Evolutionary conservation across 1,140 invertebrate genomes (phyloP).

Genomic region (Drosophila biarmipes): DNA sequence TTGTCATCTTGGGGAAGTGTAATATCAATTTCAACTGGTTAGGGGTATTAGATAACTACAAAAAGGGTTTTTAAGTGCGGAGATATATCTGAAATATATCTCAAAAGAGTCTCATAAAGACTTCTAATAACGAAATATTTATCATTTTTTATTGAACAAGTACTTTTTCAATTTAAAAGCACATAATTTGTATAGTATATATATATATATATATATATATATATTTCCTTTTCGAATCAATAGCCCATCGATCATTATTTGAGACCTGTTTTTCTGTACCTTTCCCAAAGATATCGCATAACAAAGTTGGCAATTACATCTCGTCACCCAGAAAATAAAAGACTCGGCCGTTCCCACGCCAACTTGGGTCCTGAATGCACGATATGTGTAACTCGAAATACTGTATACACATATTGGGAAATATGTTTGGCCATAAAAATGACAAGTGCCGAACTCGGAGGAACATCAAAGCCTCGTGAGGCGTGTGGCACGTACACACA

Average conservation of each 20-base stretch:
- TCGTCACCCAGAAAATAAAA: slow-evolving; percentile 62
- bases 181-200: too few species aligned
- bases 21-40: slow-evolving; percentile 16
- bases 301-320: slow-evolving; percentile 77
- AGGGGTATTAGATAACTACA: neutral
- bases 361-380: slow-evolving; percentile 14
- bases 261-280: neutral
- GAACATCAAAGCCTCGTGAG: slow-evolving; percentile 61
- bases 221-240: neutral
- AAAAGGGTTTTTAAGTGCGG: neutral
- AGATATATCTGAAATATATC: neutral
- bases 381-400: slow-evolving; percentile 21
- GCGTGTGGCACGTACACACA: slow-evolving; percentile 76
- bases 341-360: slow-evolving; percentile 45
- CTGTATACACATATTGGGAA: slow-evolving; percentile 42
- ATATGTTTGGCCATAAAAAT: slow-evolving; percentile 72
- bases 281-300: slow-evolving; percentile 40
- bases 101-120: too few species aligned
- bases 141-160: too few species aligned
- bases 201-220: too few species aligned
- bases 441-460: slow-evolving; percentile 72
- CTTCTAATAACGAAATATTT: too few species aligned
- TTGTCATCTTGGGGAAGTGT: slow-evolving; percentile 10
- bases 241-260: slow-evolving; percentile 4
- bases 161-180: too few species aligned